These are phyloP conservation scores for Poeciliopsis presidionis DNA, from an alignment of 2,797 vertebrate species.

Conservation along the genomic window DNA sequence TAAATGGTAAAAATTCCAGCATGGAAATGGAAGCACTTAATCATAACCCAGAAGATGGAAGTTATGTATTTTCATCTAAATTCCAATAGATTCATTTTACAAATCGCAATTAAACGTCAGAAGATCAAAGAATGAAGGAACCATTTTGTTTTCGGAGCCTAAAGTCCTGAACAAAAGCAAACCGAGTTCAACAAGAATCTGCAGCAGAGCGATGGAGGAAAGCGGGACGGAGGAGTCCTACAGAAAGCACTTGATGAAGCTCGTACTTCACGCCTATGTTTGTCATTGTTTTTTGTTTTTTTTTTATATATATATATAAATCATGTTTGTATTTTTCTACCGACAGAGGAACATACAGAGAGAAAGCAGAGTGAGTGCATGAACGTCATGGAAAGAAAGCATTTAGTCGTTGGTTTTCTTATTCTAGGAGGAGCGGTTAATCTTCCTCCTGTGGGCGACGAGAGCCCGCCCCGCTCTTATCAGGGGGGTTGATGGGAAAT, in stretches of 20 bases:
- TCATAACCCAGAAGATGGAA: neutral
- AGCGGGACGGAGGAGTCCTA: conserved; percentile 35
- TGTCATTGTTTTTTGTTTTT: conserved; percentile 75
- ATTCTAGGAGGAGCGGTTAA: conserved; percentile 43
- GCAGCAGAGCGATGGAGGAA: conserved; percentile 22
- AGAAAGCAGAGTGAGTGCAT: conserved; percentile 55
- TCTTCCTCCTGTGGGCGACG: conserved; percentile 41
- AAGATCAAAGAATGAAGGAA: conserved; percentile 18
- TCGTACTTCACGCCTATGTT: conserved; percentile 71
- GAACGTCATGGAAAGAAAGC: conserved; percentile 63
- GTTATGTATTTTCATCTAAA: neutral
- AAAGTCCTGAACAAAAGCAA: conserved; percentile 39
- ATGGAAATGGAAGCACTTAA: conserved; percentile 1
- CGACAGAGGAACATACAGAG: conserved; percentile 60
- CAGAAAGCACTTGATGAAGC: conserved; percentile 78
- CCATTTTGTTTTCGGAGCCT: conserved; percentile 26
- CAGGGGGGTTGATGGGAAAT: conserved; percentile 42
- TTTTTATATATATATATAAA: conserved; percentile 51
- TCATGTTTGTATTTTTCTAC: conserved; percentile 83
- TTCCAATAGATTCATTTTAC: conserved; percentile 32
- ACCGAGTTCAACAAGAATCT: conserved; percentile 20
- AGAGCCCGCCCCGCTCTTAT: conserved; percentile 32
- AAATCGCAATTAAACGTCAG: conserved; percentile 10
- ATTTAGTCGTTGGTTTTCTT: conserved; percentile 28
- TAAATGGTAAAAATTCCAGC: conserved; percentile 15